Base-by-base conservation (phyloP, 2,888 invertebrate species). In the Sclerodermus sp. region DNA sequence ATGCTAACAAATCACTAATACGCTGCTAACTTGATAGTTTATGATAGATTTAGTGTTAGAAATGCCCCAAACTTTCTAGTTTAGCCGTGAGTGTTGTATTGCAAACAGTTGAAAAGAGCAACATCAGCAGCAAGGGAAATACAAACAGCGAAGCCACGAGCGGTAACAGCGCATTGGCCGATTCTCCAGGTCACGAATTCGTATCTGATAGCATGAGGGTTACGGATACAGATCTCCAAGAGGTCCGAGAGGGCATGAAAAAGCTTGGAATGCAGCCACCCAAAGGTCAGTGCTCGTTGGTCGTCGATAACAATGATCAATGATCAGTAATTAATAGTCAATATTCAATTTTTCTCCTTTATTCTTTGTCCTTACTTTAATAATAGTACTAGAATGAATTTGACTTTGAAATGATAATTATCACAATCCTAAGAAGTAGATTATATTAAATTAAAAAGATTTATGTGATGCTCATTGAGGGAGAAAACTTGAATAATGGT, bases 241-340 rank as follows among this genome's bases (percentile, higher is more conserved):
- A 90, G 78, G 88, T 88, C 55, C 85, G 86, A 70, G 87, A 88
- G 71, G 88, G 88, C 69, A 88, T 90, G 85, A 84, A 87, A 79
- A 86, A 86, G 77, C 81, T 90, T 60, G 86, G 86, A 62, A 82
- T 86, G 73, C 83, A 83, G 68, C 81, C 84, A 47, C 76, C 79
- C 47, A 79, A 80, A 78, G 82, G 83, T 82, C 76, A 83, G 82
- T 82, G 77, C 78, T 79, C 79, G 64, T 64, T 64, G 62, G 64
- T 64, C 58, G 64, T 64, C 56, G 64, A 34, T 23, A 23, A 23
- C 23, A 23, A 23, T 23, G 8, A 23, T 23, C 8, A n/a, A n/a
- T n/a, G n/a, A n/a, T n/a, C n/a, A n/a, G n/a, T n/a, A n/a, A 23
- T 23, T 23, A 23, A 5, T 8, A 23, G 8, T 8, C 23, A 23